Evolutionary conservation across 2,888 invertebrate genomes (phyloP).

Genomic region (Chaitophorus viminalis): DNA sequence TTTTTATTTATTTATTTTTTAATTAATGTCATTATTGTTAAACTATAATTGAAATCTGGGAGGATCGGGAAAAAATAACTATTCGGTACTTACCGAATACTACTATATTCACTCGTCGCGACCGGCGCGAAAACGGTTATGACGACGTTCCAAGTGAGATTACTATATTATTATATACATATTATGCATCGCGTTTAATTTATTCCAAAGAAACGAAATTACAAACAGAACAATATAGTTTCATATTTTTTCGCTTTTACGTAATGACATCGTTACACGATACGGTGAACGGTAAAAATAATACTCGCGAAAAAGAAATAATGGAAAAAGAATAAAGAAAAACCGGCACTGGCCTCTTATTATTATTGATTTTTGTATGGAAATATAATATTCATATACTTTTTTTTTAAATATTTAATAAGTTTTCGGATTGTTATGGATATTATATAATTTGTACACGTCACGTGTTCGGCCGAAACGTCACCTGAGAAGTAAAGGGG

Average conservation of each 20-base stretch:
- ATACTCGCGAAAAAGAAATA: background rate
- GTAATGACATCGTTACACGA: too few species aligned
- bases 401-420: conserved; percentile 11
- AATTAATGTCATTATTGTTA: too few species aligned
- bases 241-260: background rate
- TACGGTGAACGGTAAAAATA: background rate
- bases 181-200: background rate
- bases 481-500: background rate
- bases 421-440: background rate
- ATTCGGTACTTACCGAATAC: too few species aligned
- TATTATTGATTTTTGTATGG: background rate
- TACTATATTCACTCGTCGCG: too few species aligned
- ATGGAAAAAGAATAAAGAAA: background rate
- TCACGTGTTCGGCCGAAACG: background rate
- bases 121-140: too few species aligned
- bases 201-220: background rate
- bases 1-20: too few species aligned
- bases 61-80: too few species aligned
- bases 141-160: too few species aligned
- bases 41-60: too few species aligned
- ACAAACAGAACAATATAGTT: background rate
- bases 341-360: background rate
- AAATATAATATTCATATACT: background rate
- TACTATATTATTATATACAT: too few species aligned
- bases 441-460: background rate